phyloP scores from a whole-genome alignment of 2,113 vertebrate species.

The Python bivittatus region DNA sequence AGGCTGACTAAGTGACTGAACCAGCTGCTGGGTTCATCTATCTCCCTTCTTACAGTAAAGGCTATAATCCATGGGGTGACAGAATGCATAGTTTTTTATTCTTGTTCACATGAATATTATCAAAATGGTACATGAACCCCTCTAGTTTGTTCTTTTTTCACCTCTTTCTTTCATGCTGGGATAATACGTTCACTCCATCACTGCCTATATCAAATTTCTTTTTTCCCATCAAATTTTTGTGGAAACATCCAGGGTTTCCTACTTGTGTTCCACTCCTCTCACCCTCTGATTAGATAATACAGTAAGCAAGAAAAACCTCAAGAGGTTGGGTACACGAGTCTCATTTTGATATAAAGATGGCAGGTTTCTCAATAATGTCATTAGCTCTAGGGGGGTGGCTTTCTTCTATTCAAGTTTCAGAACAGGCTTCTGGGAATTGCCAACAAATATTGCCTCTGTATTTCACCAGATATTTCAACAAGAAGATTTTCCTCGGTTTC shows the following conservation, averaged over 20 bases:
- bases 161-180: constrained; percentile 65
- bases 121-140: background rate
- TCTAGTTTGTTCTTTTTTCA: constrained; percentile 63
- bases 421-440: background rate
- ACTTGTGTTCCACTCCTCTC: constrained; percentile 45
- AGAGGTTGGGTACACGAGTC: constrained; percentile 35
- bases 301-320: constrained; percentile 60
- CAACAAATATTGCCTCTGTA: constrained; percentile 7
- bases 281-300: constrained; percentile 61
- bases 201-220: constrained; percentile 68
- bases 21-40: background rate
- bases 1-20: background rate
- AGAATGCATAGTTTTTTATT: constrained; percentile 44
- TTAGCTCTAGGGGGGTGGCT: background rate
- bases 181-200: constrained; percentile 68
- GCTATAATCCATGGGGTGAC: too few relatives aligned
- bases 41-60: background rate
- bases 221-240: constrained; percentile 5
- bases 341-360: constrained; percentile 27
- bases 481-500: too few relatives aligned
- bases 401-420: background rate
- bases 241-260: constrained; percentile 64
- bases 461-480: background rate
- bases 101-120: constrained; percentile 34
- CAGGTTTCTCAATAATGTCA: constrained; percentile 38